A percentile compares a stretch with the other conserved stretches of the same genome.
phyloP scores from a whole-genome alignment of 2,113 vertebrate species.

The Neoarius graeffei region DNA sequence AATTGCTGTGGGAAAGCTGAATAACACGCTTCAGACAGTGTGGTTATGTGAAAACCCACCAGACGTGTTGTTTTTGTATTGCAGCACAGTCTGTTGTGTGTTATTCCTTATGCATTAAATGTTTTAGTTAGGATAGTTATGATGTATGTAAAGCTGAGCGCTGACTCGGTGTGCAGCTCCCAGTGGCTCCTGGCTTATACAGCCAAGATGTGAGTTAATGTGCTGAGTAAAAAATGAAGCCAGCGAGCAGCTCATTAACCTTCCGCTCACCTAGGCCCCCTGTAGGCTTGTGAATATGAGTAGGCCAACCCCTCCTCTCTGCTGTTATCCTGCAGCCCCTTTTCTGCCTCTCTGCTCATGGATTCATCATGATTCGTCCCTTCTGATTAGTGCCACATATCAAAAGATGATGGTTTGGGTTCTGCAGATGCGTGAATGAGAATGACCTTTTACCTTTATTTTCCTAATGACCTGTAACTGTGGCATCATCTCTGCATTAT shows the following conservation, averaged over 20 bases:
- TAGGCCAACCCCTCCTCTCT: background rate
- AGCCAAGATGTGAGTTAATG: background rate
- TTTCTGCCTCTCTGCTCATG: background rate
- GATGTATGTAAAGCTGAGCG: background rate
- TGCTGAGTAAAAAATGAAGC: background rate
- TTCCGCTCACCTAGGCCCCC: conserved; percentile 5
- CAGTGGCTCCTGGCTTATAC: background rate
- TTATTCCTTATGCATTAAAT: background rate
- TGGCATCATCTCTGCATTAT: background rate
- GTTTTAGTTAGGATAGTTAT: background rate
- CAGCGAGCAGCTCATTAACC: conserved; percentile 1
- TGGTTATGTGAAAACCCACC: background rate
- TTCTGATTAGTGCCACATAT: no score
- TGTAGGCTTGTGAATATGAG: conserved; percentile 1
- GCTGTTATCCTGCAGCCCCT: background rate
- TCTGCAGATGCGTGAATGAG: background rate
- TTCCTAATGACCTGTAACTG: background rate
- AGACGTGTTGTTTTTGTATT: background rate
- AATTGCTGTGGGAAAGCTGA: background rate
- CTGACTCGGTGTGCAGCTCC: background rate
- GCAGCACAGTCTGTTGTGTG: background rate
- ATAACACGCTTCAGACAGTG: background rate
- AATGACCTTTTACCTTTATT: background rate
- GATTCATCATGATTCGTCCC: background rate
- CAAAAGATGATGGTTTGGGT: background rate